Percentiles rank a stretch among this genome's conserved stretches.
Conservation (phyloP, 2,797 vertebrate genomes). For the Anas capensis region DNA sequence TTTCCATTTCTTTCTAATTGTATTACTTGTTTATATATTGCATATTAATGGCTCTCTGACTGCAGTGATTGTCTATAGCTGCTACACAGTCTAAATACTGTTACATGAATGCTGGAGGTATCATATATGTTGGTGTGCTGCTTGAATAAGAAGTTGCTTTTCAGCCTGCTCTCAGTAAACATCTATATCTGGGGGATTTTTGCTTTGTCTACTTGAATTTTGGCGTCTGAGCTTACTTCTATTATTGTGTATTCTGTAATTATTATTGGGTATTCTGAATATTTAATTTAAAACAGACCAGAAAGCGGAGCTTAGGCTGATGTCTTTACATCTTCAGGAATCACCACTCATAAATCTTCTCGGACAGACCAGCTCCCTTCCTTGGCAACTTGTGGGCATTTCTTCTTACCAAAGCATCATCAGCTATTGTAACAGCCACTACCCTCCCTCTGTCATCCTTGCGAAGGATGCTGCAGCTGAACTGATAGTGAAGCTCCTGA, state of each 20-base stretch:
- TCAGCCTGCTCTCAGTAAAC: not conserved
- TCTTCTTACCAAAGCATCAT: slow-evolving; percentile 91
- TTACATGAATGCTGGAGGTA: not conserved
- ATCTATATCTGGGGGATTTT: not conserved
- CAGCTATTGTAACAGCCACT: slow-evolving; percentile 91
- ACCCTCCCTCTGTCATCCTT: slow-evolving; percentile 89
- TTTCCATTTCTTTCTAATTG: not conserved
- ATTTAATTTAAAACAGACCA: not conserved
- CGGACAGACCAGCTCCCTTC: slow-evolving; percentile 90
- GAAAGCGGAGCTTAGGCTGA: not conserved
- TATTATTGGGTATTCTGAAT: not conserved
- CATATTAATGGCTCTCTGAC: not conserved
- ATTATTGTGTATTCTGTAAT: not conserved
- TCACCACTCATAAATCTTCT: slow-evolving; percentile 90
- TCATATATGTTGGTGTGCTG: not conserved
- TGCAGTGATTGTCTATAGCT: not conserved
- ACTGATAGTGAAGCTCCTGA: slow-evolving; percentile 88
- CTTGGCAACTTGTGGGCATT: slow-evolving; percentile 92
- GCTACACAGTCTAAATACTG: not conserved
- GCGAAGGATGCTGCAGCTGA: slow-evolving; percentile 84
- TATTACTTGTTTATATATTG: not conserved
- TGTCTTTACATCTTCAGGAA: slow-evolving; percentile 81
- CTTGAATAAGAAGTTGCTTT: not conserved
- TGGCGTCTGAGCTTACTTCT: not conserved
- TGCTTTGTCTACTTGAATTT: not conserved